Base-by-base conservation (phyloP, 2,113 vertebrate species). In the Onychorhynchus coronatus region DNA sequence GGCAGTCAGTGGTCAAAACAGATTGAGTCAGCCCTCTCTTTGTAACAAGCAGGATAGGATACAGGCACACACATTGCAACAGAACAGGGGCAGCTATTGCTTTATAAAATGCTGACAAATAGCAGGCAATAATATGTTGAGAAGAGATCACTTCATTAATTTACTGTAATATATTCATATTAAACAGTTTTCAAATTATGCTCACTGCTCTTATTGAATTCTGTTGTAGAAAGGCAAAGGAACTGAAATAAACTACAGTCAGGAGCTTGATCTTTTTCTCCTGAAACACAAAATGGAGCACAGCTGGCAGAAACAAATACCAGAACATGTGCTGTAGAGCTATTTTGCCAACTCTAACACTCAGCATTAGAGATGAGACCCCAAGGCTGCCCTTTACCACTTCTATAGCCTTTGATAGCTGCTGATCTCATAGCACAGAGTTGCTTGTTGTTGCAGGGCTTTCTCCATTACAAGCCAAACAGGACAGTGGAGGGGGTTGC, bases 311-410 rank as follows among this genome's bases (percentile, higher is more conserved):
- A 59, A 90, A 46, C 5, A 70, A 85, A 67, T 50, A 44, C 23
- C 59, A 83, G 42, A 73, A 63, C 27, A 31, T 0, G 1, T 24
- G 30, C 47, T 59, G 18, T 14, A 73, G 79, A 31, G 14, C 55
- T 83, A 0, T 68, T 92, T 52, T 89, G 77, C n/a, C 70, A 12
- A 12, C 28, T 46, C 58, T 66, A 56, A 83, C 41, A 25, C 52
- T 53, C 41, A 52, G 28, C 20, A 8, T 46, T 25, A 35, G 71
- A 58, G 19, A 50, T 3, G 7, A 76, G 79, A 44, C 53, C 47
- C 11, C 0, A 4, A 82, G n/a, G n/a, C 31, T 81, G n/a, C 37
- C 23, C 37, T 62, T 78, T 31, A 17, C 25, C 0, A 0, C 8
- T 66, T 66, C 23, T 18, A 17, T 17, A 61, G 47, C 12, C 59